Evolutionary conservation across 2,797 vertebrate species (phyloP).

Genomic region (Decapterus maruadsi): DNA sequence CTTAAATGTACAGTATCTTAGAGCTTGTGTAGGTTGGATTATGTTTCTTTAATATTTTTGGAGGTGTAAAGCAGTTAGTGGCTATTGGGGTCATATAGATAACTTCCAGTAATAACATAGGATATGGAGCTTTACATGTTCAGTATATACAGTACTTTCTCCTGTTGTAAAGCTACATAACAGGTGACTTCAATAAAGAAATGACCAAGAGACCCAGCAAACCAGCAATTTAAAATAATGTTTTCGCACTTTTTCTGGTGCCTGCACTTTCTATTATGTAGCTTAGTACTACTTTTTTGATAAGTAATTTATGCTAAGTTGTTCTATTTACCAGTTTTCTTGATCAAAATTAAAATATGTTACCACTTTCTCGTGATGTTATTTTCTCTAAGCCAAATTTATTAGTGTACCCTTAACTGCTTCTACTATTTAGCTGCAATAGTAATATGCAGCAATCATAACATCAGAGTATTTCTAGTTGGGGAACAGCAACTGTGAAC

Average conservation of each 20-base stretch:
- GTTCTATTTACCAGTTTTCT: slow-evolving; percentile 59
- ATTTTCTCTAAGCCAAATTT: slow-evolving; percentile 55
- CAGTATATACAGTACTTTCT: slow-evolving; percentile 30
- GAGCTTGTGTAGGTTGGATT: slow-evolving; percentile 60
- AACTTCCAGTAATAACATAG: slow-evolving; percentile 36
- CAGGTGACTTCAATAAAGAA: slow-evolving; percentile 36
- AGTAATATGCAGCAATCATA: slow-evolving; percentile 43
- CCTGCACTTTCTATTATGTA: slow-evolving; percentile 82
- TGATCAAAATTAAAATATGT: slow-evolving; percentile 33
- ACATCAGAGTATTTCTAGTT: slow-evolving; percentile 51
- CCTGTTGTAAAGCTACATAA: slow-evolving; percentile 53
- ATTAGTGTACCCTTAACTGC: slow-evolving; percentile 31
- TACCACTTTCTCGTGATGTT: slow-evolving; percentile 43
- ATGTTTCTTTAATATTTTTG: slow-evolving; percentile 18
- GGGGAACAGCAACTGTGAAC: slow-evolving; percentile 59
- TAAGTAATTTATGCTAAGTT: slow-evolving; percentile 48
- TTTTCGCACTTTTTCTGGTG: slow-evolving; percentile 74
- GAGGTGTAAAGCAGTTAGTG: slow-evolving; percentile 14
- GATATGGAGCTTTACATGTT: slow-evolving; percentile 44
- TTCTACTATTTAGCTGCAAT: slow-evolving; percentile 64
- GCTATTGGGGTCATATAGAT: slow-evolving; percentile 12
- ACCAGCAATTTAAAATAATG: slow-evolving; percentile 66
- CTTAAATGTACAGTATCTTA: slow-evolving; percentile 62
- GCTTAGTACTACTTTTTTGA: slow-evolving; percentile 71
- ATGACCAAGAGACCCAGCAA: slow-evolving; percentile 71